phyloP scores from a whole-genome alignment of 1,140 invertebrate genomes.

The Vanessa atalanta region DNA sequence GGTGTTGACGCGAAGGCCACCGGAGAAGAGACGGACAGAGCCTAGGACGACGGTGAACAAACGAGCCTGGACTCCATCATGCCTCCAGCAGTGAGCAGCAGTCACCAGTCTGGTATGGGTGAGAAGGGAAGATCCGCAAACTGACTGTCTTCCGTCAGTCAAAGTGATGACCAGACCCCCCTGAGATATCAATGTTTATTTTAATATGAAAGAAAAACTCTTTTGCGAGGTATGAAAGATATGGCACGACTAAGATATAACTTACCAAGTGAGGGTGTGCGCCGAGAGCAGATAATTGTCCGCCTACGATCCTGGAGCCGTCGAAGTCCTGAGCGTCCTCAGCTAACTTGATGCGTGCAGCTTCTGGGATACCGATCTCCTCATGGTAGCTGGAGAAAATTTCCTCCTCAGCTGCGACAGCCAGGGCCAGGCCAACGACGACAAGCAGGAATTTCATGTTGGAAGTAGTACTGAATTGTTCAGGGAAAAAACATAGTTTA shows the following conservation, averaged over 20 bases:
- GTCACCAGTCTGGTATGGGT: conserved; percentile 24
- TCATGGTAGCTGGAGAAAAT: conserved; percentile 23
- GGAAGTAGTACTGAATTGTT: too few species aligned
- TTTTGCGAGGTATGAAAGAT: too few species aligned
- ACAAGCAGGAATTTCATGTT: conserved; percentile 2
- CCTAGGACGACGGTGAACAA: conserved; percentile 24
- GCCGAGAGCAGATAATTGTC: conserved; percentile 14
- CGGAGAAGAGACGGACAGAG: conserved; percentile 19
- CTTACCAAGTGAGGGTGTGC: conserved; percentile 10
- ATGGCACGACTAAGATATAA: too few species aligned
- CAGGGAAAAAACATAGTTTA: too few species aligned
- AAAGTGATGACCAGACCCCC: conserved; percentile 17
- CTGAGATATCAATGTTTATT: background rate
- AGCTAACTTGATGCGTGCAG: conserved; percentile 23
- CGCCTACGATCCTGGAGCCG: conserved; percentile 32
- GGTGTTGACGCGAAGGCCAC: conserved; percentile 2
- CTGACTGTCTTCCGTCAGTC: background rate
- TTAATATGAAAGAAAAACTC: too few species aligned
- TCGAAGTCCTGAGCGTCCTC: conserved; percentile 38
- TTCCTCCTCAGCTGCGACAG: conserved; percentile 11
- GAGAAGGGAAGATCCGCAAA: conserved; percentile 26
- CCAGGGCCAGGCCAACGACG: conserved; percentile 1
- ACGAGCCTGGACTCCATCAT: conserved; percentile 1
- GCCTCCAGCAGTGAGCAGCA: conserved; percentile 32
- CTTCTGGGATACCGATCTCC: conserved; percentile 13